phyloP scores from a whole-genome alignment of 1,140 invertebrate genomes.

The Chrysomallon squamiferum region DNA sequence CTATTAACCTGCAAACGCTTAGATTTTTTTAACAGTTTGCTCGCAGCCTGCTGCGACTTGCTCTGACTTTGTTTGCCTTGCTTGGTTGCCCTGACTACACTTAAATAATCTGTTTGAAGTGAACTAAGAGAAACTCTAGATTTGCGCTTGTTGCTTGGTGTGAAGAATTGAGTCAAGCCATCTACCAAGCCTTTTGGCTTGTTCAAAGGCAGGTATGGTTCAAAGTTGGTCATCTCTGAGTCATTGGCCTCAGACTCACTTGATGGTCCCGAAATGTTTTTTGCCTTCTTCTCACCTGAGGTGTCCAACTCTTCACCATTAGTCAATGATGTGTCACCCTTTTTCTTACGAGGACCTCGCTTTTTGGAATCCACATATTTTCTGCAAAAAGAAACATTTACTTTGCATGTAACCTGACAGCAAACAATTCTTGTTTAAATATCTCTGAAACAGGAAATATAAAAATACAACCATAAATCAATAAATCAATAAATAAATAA shows the following conservation, averaged over 20 bases:
- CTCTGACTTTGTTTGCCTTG: conserved; percentile 30
- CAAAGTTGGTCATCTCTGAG: conserved; percentile 43
- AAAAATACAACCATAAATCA: too few relatives aligned
- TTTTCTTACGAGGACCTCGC: too few relatives aligned
- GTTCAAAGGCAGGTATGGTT: conserved; percentile 44
- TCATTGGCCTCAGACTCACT: conserved; percentile 47
- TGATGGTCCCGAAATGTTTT: conserved; percentile 19
- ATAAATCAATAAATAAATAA: too few relatives aligned
- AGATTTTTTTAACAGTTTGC: conserved; percentile 54
- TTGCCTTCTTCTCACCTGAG: too few relatives aligned
- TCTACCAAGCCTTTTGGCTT: conserved; percentile 62
- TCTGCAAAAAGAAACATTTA: too few relatives aligned
- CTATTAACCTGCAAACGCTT: conserved; percentile 54
- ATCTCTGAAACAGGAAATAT: too few relatives aligned
- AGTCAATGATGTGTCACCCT: too few relatives aligned
- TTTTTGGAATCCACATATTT: too few relatives aligned
- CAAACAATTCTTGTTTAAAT: too few relatives aligned
- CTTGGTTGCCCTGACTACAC: conserved; percentile 7
- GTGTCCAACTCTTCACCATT: too few relatives aligned
- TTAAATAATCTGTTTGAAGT: conserved; percentile 33
- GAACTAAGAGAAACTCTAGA: conserved; percentile 60
- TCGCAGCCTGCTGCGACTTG: conserved; percentile 56
- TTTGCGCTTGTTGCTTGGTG: conserved; percentile 60
- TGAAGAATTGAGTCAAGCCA: conserved; percentile 62
- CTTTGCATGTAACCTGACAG: too few relatives aligned